These are phyloP conservation scores for Drosophila atripex DNA, from an alignment of 2,888 invertebrate genomes.

Conservation along the genomic window DNA sequence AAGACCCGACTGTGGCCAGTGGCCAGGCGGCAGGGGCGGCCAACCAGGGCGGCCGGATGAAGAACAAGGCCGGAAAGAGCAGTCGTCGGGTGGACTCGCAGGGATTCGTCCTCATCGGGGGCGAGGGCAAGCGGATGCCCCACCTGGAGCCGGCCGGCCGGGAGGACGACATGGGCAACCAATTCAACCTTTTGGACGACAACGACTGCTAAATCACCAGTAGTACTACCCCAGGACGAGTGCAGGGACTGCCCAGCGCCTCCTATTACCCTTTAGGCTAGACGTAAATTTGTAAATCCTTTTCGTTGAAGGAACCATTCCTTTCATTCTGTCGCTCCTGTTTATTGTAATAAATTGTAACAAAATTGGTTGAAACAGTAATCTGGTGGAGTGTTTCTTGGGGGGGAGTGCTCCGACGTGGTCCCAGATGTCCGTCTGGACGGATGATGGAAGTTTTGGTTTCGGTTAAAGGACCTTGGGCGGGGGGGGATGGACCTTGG, in stretches of 20 bases:
- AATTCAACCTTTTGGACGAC: not conserved
- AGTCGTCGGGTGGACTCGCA: not conserved
- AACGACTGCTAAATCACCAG: not conserved
- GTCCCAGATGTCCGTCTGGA: too few species aligned
- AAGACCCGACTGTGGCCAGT: not conserved
- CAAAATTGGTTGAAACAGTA: not conserved
- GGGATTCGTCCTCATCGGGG: not conserved
- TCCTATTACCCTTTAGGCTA: not conserved
- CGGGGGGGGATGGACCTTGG: too few species aligned
- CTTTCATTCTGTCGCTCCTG: not conserved
- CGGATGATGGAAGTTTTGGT: too few species aligned
- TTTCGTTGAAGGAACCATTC: not conserved
- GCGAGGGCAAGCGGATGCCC: not conserved
- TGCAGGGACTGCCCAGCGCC: too few species aligned
- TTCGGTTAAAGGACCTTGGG: too few species aligned
- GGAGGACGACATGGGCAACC: not conserved
- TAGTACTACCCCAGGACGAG: not conserved
- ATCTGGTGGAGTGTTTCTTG: not conserved
- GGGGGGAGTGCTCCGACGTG: not conserved
- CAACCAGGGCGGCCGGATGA: not conserved
- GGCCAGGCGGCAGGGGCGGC: not conserved
- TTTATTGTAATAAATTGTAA: conserved; percentile 1
- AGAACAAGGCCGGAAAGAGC: not conserved
- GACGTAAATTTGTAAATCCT: not conserved
- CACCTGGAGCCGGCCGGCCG: not conserved